Evolutionary conservation across 2,888 invertebrate species (phyloP).

Genomic region (Chrysodeixis includens): DNA sequence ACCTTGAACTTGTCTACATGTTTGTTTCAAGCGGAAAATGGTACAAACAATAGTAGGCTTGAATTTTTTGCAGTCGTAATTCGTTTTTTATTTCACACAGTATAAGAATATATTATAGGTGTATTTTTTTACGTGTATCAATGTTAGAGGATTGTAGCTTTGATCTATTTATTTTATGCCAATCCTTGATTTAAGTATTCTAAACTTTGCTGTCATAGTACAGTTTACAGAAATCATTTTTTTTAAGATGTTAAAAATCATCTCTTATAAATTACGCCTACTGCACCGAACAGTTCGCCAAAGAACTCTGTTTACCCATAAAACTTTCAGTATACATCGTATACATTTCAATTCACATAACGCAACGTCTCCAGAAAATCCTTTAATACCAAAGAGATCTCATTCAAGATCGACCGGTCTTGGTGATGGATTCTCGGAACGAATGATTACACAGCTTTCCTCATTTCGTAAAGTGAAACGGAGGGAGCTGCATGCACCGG

Average conservation of each 20-base stretch:
- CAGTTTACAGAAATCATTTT: no score
- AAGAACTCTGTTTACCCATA: not conserved
- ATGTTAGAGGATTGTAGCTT: not conserved
- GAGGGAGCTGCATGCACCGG: not conserved
- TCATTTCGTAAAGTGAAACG: not conserved
- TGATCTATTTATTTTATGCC: no score
- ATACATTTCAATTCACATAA: not conserved
- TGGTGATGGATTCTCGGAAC: not conserved
- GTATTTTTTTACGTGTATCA: no score
- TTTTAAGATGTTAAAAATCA: no score
- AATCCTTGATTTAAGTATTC: no score
- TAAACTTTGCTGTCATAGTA: no score
- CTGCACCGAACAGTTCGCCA: not conserved
- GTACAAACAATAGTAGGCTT: not conserved
- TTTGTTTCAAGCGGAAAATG: not conserved
- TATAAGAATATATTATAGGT: no score
- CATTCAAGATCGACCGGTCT: not conserved
- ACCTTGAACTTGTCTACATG: slow-evolving; percentile 7
- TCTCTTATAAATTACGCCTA: not conserved
- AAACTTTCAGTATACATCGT: not conserved
- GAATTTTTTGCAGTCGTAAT: not conserved
- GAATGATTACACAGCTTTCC: slow-evolving; percentile 6
- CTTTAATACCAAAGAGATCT: slow-evolving; percentile 6
- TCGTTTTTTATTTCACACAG: not conserved
- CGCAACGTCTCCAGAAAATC: not conserved